Conservation (phyloP, 2,797 vertebrate species). For the Anguilla megastoma region DNA sequence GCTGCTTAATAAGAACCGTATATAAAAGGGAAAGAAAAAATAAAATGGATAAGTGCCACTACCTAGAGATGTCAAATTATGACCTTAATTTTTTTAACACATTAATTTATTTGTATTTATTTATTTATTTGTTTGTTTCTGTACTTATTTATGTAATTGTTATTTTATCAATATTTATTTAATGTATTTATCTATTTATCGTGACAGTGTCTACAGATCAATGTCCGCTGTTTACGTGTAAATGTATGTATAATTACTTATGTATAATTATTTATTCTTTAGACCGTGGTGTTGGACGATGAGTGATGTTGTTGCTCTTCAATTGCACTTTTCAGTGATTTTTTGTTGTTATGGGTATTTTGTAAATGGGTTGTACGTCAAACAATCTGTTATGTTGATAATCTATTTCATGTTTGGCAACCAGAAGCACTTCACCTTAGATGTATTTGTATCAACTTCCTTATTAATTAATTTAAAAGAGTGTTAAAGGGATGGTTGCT, state of each 20-base stretch:
- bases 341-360: conserved; percentile 70
- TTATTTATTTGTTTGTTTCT: conserved; percentile 5
- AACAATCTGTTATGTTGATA: conserved; percentile 48
- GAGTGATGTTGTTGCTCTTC: conserved; percentile 68
- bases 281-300: conserved; percentile 78
- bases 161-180: conserved; percentile 62
- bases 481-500: conserved; percentile 67
- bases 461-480: conserved; percentile 66
- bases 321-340: conserved; percentile 83
- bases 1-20: conserved; percentile 35
- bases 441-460: conserved; percentile 57
- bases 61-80: conserved; percentile 83
- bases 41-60: conserved; percentile 52
- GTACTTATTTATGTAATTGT: conserved; percentile 59
- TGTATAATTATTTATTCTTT: conserved; percentile 79
- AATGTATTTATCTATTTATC: conserved; percentile 66
- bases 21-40: conserved; percentile 5
- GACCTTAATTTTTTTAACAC: conserved; percentile 81
- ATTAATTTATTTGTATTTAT: conserved; percentile 72
- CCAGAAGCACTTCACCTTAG: conserved; percentile 71
- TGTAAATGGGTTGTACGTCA: conserved; percentile 56
- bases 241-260: conserved; percentile 64
- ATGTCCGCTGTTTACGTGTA: conserved; percentile 77
- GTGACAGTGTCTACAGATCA: conserved; percentile 69
- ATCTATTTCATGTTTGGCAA: conserved; percentile 48